phyloP scores from a whole-genome alignment of 2,888 invertebrate genomes.

The Diaperis boleti region DNA sequence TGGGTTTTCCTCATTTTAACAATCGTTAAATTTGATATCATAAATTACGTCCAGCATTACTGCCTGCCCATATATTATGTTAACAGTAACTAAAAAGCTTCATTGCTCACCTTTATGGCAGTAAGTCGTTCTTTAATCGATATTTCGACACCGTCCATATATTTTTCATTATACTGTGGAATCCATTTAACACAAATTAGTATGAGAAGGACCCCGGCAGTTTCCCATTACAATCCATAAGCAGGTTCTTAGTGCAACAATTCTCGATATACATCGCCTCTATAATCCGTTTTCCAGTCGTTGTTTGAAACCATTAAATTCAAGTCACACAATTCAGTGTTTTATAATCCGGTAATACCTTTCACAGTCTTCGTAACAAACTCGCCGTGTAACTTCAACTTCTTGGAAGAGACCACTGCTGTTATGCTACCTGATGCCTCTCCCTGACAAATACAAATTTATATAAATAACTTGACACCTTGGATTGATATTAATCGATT shows the following conservation, averaged over 20 bases:
- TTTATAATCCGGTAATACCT: constrained; percentile 30
- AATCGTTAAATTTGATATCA: no score
- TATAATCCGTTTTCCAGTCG: constrained; percentile 32
- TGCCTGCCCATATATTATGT: no score
- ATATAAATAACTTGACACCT: constrained; percentile 40
- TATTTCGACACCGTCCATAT: no score
- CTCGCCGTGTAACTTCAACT: constrained; percentile 11
- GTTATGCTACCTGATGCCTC: constrained; percentile 30
- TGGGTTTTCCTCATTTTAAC: no score
- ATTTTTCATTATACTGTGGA: no score
- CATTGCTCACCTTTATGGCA: no score
- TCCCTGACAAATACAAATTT: constrained; percentile 31
- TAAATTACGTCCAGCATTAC: no score
- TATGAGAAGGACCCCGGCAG: no score
- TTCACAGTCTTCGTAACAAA: constrained; percentile 14
- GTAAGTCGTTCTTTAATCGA: no score
- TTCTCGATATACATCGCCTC: constrained; percentile 16
- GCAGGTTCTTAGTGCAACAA: constrained; percentile 9
- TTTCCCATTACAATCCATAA: constrained; percentile 10
- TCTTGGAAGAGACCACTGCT: constrained; percentile 26
- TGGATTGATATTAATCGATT: constrained; percentile 35
- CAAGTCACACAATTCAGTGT: constrained; percentile 29
- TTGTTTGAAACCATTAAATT: constrained; percentile 31
- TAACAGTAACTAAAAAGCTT: no score
- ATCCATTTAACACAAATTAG: no score